A percentile compares a stretch with the other conserved stretches of the same genome.
Evolutionary conservation across 1,140 invertebrate genomes (phyloP).

Genomic region (Aphaenogaster rudis): DNA sequence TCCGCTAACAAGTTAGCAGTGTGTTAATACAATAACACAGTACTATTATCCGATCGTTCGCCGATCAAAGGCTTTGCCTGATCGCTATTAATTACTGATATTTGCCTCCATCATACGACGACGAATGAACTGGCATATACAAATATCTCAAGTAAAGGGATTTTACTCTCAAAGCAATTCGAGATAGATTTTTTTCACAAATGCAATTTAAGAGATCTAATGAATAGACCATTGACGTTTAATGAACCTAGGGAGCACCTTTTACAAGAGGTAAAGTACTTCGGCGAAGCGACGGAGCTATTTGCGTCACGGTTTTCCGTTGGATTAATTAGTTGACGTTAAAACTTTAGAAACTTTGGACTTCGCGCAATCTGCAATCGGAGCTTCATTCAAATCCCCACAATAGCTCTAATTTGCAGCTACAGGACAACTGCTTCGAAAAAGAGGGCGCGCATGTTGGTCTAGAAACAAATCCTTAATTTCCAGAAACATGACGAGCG

Average conservation of each 20-base stretch:
- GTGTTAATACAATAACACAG: slow-evolving; percentile 12
- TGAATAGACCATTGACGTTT: slow-evolving; percentile 24
- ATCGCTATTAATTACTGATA: neutral
- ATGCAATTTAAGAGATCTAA: slow-evolving; percentile 9
- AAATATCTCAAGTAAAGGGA: neutral
- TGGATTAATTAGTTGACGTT: slow-evolving; percentile 39
- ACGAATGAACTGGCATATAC: neutral
- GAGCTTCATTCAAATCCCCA: slow-evolving; percentile 28
- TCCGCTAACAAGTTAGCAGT: slow-evolving; percentile 15
- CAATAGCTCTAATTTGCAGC: slow-evolving; percentile 31
- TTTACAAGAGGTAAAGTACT: neutral
- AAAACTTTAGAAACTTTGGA: slow-evolving; percentile 33
- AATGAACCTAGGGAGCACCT: neutral
- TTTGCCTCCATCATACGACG: neutral
- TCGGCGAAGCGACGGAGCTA: neutral
- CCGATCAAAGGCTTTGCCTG: slow-evolving; percentile 13
- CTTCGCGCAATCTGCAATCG: slow-evolving; percentile 26
- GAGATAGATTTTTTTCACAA: neutral
- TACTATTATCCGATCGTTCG: neutral
- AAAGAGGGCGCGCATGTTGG: neutral
- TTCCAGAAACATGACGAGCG: neutral
- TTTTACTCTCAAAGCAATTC: neutral
- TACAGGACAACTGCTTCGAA: neutral
- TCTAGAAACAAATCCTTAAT: slow-evolving; percentile 12
- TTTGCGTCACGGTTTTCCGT: slow-evolving; percentile 7